Base-by-base conservation (phyloP, 1,140 invertebrate genomes). In the Eciton burchellii region DNA sequence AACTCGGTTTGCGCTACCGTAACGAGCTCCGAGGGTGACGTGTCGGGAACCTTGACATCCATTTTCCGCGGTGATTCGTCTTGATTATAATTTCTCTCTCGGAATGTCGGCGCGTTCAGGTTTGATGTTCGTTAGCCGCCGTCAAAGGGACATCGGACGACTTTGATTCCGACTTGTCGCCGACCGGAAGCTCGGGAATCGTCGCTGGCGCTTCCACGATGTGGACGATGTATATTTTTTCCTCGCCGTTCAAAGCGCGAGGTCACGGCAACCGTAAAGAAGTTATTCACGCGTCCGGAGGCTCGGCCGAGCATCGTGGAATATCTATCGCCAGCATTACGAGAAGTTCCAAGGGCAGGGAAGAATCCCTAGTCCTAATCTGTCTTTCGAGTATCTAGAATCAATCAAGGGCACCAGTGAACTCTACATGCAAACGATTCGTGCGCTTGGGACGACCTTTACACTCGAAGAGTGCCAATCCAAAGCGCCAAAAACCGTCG, bases 111-210 rank as follows among this genome's bases (percentile, higher is more conserved):
- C 62, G 57, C 21, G 26, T 62, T 65, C 47, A 76, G 49, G 72
- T 76, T 63, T 43, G 45, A 63, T 43, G 57, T 74, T 76, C 72
- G 26, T 76, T 76, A 76, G 43, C 43, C 29, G 26, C 59, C 59
- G 59, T 76, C 72, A 76, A 76, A 76, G 72, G 63, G 59, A 76
- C 43, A 65, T n/a, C 72, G n/a, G 26, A 63, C 26, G 59, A 76
- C 59, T 76, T 76, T 76, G 72, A 76, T 76, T 76, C 72, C 62
- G 4, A 11, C 57, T 49, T n/a, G n/a, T n/a, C n/a, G n/a, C 71
- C 4, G 43, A 12, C 26, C 72, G 72, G 72, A 76, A 76, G 26
- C 14, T 29, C 26, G n/a, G 29, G 12, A 76, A 76, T 76, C 72
- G 63, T 76, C 60, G 29, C 26, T 52, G 19, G 26, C 49, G 72